phyloP scores from a whole-genome alignment of 1,140 invertebrate species.

The Schlechtendalia chinensis region DNA sequence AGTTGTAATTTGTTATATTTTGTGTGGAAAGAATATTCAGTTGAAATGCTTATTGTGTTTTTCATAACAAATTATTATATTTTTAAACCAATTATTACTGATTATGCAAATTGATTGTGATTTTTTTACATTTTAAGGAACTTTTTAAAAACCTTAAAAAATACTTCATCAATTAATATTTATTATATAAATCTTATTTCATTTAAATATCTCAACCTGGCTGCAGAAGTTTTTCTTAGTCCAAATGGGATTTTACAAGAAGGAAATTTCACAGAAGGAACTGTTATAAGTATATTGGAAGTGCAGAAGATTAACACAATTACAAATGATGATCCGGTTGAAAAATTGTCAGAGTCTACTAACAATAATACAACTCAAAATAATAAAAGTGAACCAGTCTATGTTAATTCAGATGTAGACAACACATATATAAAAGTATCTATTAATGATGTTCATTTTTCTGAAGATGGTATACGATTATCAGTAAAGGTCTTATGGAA shows the following conservation, averaged over 20 bases:
- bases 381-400: conserved; percentile 29
- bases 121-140: background rate
- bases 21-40: background rate
- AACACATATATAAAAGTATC: conserved; percentile 27
- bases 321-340: background rate
- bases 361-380: background rate
- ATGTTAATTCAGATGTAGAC: conserved; percentile 33
- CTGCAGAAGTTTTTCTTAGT: conserved; percentile 24
- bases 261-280: background rate
- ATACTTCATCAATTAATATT: background rate
- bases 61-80: background rate
- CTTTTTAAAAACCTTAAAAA: conserved; percentile 13
- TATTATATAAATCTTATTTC: background rate
- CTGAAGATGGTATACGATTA: conserved; percentile 30
- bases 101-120: background rate
- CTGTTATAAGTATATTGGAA: background rate
- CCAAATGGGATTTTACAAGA: conserved; percentile 20
- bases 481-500: conserved; percentile 35
- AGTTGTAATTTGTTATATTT: conserved; percentile 1
- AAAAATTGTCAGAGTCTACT: conserved; percentile 11
- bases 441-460: conserved; percentile 8
- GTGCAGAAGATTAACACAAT: background rate
- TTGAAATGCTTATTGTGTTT: background rate
- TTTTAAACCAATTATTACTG: background rate
- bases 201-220: conserved; percentile 27